Evolutionary conservation across 2,888 invertebrate species (phyloP), one percentile per base, ranked within the genome.

Genomic region (Erebia palarica): DNA sequence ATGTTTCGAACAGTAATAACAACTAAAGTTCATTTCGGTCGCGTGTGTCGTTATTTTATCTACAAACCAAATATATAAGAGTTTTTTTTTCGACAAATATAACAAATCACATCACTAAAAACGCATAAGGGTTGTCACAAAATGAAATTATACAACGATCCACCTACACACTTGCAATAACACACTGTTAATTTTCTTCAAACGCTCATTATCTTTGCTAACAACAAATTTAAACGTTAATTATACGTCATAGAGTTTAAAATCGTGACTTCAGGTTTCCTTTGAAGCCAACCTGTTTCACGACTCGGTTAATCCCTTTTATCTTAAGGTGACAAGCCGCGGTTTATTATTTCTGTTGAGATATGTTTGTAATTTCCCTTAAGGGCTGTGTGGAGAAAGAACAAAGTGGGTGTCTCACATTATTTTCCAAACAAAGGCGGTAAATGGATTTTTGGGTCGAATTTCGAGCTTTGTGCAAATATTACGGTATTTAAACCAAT

Each of bases 131-230:
- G 86, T 82, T 90, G 89, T 87, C 87, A 83, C 87, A 82, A 89
- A 91, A 89, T 87, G 86, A 90, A 89, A 90, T 91, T 90, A 90
- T 88, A 89, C 87, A 86, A 87, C 87, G 85, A 88, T 86, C 86
- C 86, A 84, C 89, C 86, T 87, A 85, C 89, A 83, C 84, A 87
- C 86, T 89, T 87, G 88, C 85, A 86, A 90, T 89, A 88, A 87
- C 86, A 90, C 84, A 86, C 86, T 86, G 88, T 87, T 88, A 88
- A 89, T 87, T 85, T 85, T 81, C 80, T 79, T 75, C 78, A 78
- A 84, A 81, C 81, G 75, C 71, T 77, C 79, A 76, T 78, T 81
- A 76, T 74, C 49, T 68, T 49, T 73, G 16, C 68, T 44, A 69
- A 73, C 44, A 47, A 57, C 66, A 2, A 82, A 53, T 76, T 59